Evolutionary conservation across 2,113 vertebrate genomes (phyloP).

Genomic region (Ibidorhyncha struthersii): DNA sequence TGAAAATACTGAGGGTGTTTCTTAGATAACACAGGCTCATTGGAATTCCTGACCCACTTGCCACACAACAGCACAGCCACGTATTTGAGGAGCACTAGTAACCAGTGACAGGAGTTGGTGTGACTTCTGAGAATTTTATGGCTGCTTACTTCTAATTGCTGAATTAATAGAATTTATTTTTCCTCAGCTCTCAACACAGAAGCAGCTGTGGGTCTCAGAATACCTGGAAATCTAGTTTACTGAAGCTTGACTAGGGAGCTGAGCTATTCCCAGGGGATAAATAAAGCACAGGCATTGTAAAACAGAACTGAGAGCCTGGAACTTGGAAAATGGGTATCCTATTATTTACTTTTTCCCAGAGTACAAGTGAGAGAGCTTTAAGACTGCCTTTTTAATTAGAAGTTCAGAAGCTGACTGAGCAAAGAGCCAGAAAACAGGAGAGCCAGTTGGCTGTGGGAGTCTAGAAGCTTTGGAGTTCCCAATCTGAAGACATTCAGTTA

Average conservation of each 20-base stretch:
- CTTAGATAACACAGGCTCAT: neutral
- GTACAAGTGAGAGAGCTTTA: neutral
- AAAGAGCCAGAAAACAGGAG: neutral
- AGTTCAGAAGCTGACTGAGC: neutral
- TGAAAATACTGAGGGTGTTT: neutral
- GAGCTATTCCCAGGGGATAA: neutral
- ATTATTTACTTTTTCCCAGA: neutral
- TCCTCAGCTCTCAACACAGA: neutral
- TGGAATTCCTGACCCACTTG: neutral
- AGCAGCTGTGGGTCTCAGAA: neutral
- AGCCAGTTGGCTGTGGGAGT: neutral
- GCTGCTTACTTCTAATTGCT: neutral
- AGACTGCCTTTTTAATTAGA: neutral
- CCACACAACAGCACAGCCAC: neutral
- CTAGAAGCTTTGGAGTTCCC: neutral
- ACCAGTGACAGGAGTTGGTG: neutral
- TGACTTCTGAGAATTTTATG: constrained; percentile 3
- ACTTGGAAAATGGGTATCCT: neutral
- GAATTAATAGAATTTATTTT: neutral
- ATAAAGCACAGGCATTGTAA: neutral
- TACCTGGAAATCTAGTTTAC: neutral
- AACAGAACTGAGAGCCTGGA: neutral
- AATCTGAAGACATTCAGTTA: neutral
- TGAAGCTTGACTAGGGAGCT: neutral
- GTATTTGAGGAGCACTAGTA: neutral